Evolutionary conservation across 2,888 invertebrate genomes (phyloP).

Genomic region (Heteropelma amictum): DNA sequence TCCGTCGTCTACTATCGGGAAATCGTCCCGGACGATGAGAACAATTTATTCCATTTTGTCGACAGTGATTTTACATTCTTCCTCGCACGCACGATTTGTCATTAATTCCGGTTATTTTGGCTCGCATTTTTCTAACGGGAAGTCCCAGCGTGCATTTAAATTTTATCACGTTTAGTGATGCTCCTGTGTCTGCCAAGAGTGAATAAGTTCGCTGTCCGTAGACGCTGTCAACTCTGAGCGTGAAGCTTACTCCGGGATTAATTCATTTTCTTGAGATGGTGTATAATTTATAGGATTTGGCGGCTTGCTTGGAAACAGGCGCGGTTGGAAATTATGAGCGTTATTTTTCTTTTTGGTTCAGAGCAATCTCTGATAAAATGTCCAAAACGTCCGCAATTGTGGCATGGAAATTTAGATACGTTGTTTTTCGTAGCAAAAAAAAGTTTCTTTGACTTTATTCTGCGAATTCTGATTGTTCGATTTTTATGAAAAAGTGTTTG

Average conservation of each 20-base stretch:
- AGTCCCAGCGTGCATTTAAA: background rate
- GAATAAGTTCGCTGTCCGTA: slow-evolving; percentile 1
- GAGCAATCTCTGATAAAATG: slow-evolving; percentile 28
- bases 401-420: slow-evolving; percentile 14
- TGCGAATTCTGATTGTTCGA: background rate
- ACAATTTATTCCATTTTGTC: slow-evolving; percentile 7
- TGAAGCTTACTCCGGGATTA: slow-evolving; percentile 23
- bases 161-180: slow-evolving; percentile 36
- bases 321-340: slow-evolving; percentile 7
- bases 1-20: slow-evolving; percentile 34
- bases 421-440: background rate
- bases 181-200: slow-evolving; percentile 38
- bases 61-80: slow-evolving; percentile 18
- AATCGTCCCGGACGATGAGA: slow-evolving; percentile 24
- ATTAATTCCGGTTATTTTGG: slow-evolving; percentile 24
- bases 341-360: background rate
- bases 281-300: slow-evolving; percentile 17
- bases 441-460: background rate
- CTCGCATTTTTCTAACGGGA: background rate
- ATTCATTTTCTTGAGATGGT: slow-evolving; percentile 12
- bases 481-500: background rate
- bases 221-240: background rate
- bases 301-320: background rate
- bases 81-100: slow-evolving; percentile 2
- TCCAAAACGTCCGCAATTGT: slow-evolving; percentile 1